Base-by-base conservation (phyloP, 2,797 vertebrate species). In the Micropoecilia bifurca region DNA sequence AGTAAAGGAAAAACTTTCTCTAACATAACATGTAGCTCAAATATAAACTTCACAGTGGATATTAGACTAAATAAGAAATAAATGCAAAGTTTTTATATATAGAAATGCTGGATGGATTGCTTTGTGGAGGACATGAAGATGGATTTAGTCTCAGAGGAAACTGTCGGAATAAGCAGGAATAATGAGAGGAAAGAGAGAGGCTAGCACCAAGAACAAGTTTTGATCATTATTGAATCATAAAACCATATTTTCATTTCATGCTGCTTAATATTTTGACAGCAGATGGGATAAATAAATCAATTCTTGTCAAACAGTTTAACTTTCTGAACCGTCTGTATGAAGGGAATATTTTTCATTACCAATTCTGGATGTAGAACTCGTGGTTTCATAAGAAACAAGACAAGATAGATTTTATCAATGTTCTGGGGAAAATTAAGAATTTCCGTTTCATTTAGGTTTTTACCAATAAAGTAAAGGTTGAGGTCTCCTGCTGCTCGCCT, bases 401-500 rank as follows among this genome's bases (percentile, higher is more conserved):
- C 28, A 61, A 61, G 18, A 36, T 39, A 33, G 33, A 36, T 39
- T 66, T 36, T 20, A 66, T 18, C 61, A 39, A 66, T 9, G 39
- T 66, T 66, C 30, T 33, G 14, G 18, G 9, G 22, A 68, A 22
- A 68, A 43, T 66, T 43, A 43, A 6, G 66, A 43, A 43, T 69
- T 9, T 43, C 39, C 41, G 1, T n/a, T 28, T 69, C 6, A 22
- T 69, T 45, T 45, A 14, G 25, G 12, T 28, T 45, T 45, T 45
- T 45, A 68, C 18, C 61, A 36, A 39, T 22, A 22, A 68, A 68
- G 63, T 41, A 25, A 39, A 77, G 59, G 39, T 63, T 80, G 46
- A 57, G 75, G 73, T 71, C 63, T 57, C 78, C 85, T 80, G 74
- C 61, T 77, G 74, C 36, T 79, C 76, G 84, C 74, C 66, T 57